These are phyloP conservation scores for Lepeophtheirus nordmannii DNA, from an alignment of 2,888 invertebrate genomes.

Conservation along the genomic window DNA sequence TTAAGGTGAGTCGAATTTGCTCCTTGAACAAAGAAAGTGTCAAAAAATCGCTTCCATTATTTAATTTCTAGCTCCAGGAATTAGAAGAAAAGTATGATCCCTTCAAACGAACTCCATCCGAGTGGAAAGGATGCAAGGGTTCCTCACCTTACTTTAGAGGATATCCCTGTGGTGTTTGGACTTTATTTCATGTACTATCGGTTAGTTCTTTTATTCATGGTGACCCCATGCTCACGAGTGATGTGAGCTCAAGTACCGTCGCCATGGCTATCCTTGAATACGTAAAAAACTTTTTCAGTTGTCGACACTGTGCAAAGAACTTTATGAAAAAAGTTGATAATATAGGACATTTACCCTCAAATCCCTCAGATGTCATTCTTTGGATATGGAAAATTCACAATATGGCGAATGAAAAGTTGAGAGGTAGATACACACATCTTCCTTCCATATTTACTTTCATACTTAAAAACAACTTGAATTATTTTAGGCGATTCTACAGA, in stretches of 20 bases:
- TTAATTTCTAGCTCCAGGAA: conserved; percentile 1
- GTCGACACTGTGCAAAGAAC: conserved; percentile 15
- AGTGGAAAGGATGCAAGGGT: conserved; percentile 21
- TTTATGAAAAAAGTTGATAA: conserved; percentile 8
- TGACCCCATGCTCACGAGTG: conserved; percentile 6
- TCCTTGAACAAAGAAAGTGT: not conserved
- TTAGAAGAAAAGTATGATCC: not conserved
- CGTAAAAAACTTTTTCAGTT: conserved; percentile 20
- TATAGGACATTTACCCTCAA: not conserved
- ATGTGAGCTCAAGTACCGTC: conserved; percentile 12
- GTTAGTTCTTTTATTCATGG: not conserved
- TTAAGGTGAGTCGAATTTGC: not conserved
- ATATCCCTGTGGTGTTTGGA: conserved; percentile 20
- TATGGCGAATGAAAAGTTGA: conserved; percentile 16
- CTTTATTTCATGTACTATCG: conserved; percentile 6
- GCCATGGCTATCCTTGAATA: conserved; percentile 13
- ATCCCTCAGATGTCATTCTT: not conserved
- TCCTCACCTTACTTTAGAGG: conserved; percentile 9
- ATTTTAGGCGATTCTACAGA: conserved; percentile 18
- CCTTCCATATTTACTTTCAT: no score
- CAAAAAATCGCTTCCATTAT: not conserved
- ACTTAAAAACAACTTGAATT: no score
- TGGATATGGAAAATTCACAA: conserved; percentile 23
- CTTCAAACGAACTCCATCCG: not conserved
- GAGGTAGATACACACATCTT: not conserved